These are phyloP conservation scores for Terrapene triunguis DNA, from an alignment of 2,113 vertebrate species.

Conservation along the genomic window DNA sequence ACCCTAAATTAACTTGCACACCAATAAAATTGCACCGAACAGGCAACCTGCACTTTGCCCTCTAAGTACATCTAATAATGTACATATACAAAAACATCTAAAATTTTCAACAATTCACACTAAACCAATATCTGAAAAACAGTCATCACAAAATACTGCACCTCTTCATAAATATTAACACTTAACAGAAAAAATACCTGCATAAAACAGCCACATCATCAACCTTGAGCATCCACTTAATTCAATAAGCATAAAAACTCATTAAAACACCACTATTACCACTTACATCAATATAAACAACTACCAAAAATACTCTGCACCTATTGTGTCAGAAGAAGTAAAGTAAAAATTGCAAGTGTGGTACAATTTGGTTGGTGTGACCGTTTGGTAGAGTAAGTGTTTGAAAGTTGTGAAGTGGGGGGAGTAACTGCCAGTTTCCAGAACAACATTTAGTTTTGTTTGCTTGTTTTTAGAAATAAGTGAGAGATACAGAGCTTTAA, in stretches of 20 bases:
- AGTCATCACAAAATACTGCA: background rate
- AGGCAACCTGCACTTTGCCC: background rate
- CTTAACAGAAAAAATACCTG: background rate
- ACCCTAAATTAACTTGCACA: background rate
- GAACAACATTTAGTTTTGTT: background rate
- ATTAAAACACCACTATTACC: background rate
- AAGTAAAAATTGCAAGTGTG: background rate
- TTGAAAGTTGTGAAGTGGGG: background rate
- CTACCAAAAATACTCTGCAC: background rate
- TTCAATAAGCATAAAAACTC: background rate
- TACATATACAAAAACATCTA: background rate
- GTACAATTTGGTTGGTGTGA: background rate
- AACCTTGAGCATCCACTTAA: background rate
- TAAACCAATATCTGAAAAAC: background rate
- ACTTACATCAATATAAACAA: background rate
- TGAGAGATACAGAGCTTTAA: background rate
- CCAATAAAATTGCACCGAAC: background rate
- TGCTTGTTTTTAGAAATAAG: background rate
- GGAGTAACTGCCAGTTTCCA: background rate
- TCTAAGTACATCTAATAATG: background rate
- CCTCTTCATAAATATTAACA: background rate
- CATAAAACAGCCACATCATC: background rate
- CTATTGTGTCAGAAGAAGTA: too few species aligned
- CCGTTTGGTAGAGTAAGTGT: background rate
- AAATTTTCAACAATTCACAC: background rate